Base-by-base conservation (phyloP, 2,113 vertebrate genomes). In the Gallinago jamesoni region DNA sequence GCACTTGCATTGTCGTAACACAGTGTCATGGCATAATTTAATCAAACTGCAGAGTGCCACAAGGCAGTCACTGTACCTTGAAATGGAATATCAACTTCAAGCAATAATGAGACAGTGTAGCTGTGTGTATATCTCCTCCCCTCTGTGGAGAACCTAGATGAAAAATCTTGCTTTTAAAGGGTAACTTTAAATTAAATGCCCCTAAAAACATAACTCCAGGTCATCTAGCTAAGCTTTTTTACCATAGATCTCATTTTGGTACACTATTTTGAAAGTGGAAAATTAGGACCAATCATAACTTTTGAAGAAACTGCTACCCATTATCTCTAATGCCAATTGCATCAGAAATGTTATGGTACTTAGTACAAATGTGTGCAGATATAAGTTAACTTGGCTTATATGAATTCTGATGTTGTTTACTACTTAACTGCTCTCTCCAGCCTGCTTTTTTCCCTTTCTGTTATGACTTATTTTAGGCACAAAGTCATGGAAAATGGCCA, bases 401-500 rank as follows among this genome's bases (percentile, higher is more conserved):
- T 62, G 28, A 48, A 75, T 89, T 72, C 62, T 27, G 12, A 21
- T 79, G 33, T 28, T 67, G 14, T 92, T 86, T 72, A n/a, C 14
- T 60, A 12, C 20, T 48, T 72, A 33, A 10, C 7, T 30, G 1
- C 16, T 89, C 21, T 60, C 45, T 93, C 16, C 53, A 43, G 9
- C 16, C 57, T 91, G 50, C 5, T 68, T 77, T 78, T 69, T 70
- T 62, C 25, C 15, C 14, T 78, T 78, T 69, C 19, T 87, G 3
- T 73, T 91, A 39, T 31, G 20, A 39, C 1, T 25, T 67, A 22
- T 45, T 97, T 16, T 94, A 99, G 99, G 99, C 99, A 41, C 99
- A 99, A 95, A 98, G 97, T 89, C 98, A 98, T 14, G 99, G 99
- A 50, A 99, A 99, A 96, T 99, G 99, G 99, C 99, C 99, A 1